Conservation (phyloP, 2,113 vertebrate genomes). For the Vimba vimba region DNA sequence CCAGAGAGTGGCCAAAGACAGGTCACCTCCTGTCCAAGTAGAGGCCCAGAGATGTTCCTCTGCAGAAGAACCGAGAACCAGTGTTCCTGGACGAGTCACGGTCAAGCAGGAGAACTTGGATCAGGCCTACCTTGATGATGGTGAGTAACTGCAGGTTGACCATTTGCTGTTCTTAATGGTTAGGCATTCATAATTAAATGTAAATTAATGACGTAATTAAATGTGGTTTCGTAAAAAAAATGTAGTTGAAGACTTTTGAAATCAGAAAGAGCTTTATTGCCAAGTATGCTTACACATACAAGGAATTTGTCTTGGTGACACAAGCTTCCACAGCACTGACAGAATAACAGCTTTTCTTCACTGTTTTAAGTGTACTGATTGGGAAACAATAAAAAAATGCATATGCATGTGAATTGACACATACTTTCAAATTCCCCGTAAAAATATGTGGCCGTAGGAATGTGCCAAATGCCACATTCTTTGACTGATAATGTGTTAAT, state of each 20-base stretch:
- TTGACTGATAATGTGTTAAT: not conserved
- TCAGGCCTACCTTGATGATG: conserved; percentile 97
- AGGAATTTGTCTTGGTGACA: no score
- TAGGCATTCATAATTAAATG: not conserved
- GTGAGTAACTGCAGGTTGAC: conserved; percentile 70
- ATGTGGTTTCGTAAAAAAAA: not conserved
- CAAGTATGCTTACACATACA: no score
- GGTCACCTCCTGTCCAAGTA: conserved; percentile 63
- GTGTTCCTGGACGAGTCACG: conserved; percentile 81
- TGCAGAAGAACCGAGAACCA: conserved; percentile 76
- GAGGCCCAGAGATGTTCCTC: conserved; percentile 78
- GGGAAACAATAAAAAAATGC: not conserved
- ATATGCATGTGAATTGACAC: not conserved
- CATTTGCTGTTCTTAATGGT: not conserved
- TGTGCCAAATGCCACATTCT: not conserved
- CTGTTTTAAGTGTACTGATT: not conserved
- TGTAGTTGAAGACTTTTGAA: not conserved
- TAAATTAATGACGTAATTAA: no score
- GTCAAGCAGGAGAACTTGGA: conserved; percentile 97
- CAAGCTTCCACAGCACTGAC: no score
- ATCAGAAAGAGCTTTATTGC: no score
- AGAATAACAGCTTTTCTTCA: no score
- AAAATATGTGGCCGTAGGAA: not conserved
- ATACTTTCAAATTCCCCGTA: not conserved
- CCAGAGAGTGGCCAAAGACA: conserved; percentile 68